Base-by-base conservation (phyloP, 2,797 vertebrate genomes). In the Leptoclinus maculatus region DNA sequence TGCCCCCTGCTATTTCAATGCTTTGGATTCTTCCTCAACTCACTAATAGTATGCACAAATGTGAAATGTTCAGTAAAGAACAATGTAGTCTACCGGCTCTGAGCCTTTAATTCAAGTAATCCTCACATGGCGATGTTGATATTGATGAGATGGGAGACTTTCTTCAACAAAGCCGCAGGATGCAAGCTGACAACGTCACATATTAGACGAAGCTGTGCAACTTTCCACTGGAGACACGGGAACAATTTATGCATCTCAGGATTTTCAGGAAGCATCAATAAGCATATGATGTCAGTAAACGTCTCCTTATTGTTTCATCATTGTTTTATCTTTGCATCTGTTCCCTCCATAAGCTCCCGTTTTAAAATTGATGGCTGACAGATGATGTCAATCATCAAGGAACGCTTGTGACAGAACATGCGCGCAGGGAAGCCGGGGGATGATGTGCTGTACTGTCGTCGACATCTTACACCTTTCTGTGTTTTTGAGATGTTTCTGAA, bases 221-320 rank as follows among this genome's bases (percentile, higher is more conserved):
- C 65, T 80, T 80, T 80, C 51, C 49, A 38, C 36, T 49, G 39
- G 66, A 79, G 56, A 75, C 57, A 17, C 0, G 1, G 16, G 10
- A 67, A 41, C 68, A 53, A 64, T 71, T 67, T 66, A 43, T 80
- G 66, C 62, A 53, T 77, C 49, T 53, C 68, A 34, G 70, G 78
- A 68, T 79, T 74, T 62, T 32, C 71, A 58, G 53, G 51, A 79
- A 66, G 53, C 77, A 78, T 82, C 78, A 65, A 59, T 78, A 74
- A 81, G 71, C 72, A 68, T 51, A 77, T 13, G 19, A 81, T 67
- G 56, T 79, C 78, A 76, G 71, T 23, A 23, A 82, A 69, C 76
- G 77, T 71, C 73, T 77, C 45, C 64, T 75, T 78, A 76, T 74
- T 78, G 60, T 84, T 87, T 83, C 49, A 81, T 71, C 79, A 51